phyloP scores from a whole-genome alignment of 2,113 vertebrate species.

The Verasper variegatus region DNA sequence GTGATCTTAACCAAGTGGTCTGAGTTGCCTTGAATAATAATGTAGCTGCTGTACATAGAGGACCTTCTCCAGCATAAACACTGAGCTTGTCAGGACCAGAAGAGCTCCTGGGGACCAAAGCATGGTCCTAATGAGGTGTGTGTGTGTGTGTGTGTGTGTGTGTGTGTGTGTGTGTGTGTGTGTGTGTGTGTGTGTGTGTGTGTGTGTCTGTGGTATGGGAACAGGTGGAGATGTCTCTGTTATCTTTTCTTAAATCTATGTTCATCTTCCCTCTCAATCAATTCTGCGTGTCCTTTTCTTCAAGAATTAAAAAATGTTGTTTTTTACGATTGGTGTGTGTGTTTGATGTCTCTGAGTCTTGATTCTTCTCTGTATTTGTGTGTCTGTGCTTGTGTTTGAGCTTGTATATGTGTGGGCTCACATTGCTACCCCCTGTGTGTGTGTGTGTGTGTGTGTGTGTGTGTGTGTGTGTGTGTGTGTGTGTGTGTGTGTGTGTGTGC shows the following conservation, averaged over 20 bases:
- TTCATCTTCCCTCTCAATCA: conserved; percentile 10
- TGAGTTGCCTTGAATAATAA: no score
- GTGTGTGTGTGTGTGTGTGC: conserved; percentile 31
- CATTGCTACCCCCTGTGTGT: background rate
- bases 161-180: no score
- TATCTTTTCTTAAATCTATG: conserved; percentile 30
- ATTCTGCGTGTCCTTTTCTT: background rate
- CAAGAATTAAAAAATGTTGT: background rate
- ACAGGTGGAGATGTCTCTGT: conserved; percentile 34
- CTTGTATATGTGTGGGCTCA: conserved; percentile 40
- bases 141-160: no score
- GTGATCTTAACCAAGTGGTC: no score
- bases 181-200: background rate
- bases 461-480: conserved; percentile 10
- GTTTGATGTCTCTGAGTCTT: conserved; percentile 6
- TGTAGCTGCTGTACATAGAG: no score
- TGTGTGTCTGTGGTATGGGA: conserved; percentile 20
- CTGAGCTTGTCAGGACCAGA: no score
- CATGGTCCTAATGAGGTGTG: no score
- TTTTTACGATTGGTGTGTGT: background rate
- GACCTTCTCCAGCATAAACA: no score
- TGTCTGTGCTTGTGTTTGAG: conserved; percentile 24
- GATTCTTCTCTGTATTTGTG: conserved; percentile 44
- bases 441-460: background rate
- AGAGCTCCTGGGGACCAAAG: no score